phyloP scores from a whole-genome alignment of 2,113 vertebrate genomes.

The Dicaeum eximium region DNA sequence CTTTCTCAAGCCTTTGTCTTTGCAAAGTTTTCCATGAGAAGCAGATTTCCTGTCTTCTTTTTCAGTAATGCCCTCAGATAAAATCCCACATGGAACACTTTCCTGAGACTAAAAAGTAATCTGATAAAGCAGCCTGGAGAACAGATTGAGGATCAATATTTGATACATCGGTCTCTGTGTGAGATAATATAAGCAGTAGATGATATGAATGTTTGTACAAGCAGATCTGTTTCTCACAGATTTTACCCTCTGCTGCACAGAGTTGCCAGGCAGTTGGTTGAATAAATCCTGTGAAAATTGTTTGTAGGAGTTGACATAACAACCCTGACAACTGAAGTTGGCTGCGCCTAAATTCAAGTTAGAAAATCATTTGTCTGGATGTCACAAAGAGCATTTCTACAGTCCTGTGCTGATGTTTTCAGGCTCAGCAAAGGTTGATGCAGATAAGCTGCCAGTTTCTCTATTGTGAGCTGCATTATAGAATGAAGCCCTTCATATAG shows the following conservation, averaged over 20 bases:
- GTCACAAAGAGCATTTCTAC: not conserved
- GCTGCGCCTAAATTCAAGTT: not conserved
- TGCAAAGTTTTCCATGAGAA: not conserved
- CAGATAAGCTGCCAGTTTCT: not conserved
- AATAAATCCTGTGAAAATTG: not conserved
- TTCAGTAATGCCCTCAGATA: not conserved
- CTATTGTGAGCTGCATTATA: not conserved
- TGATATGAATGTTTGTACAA: not conserved
- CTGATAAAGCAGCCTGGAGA: not conserved
- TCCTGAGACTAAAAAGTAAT: not conserved
- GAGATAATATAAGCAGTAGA: not conserved
- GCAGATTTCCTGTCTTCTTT: not conserved
- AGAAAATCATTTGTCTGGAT: not conserved
- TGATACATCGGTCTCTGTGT: not conserved
- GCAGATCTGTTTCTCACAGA: not conserved
- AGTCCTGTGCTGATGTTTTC: not conserved
- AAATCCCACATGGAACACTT: not conserved
- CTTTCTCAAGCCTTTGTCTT: not conserved
- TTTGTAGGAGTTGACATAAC: not conserved
- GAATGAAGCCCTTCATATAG: not conserved
- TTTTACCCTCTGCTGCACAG: not conserved
- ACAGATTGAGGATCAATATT: not conserved
- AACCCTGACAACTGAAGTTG: not conserved
- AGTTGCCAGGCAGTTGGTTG: not conserved
- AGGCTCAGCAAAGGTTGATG: not conserved